Evolutionary conservation across 2,797 vertebrate genomes (phyloP).

Genomic region (Centroberyx gerrardi): DNA sequence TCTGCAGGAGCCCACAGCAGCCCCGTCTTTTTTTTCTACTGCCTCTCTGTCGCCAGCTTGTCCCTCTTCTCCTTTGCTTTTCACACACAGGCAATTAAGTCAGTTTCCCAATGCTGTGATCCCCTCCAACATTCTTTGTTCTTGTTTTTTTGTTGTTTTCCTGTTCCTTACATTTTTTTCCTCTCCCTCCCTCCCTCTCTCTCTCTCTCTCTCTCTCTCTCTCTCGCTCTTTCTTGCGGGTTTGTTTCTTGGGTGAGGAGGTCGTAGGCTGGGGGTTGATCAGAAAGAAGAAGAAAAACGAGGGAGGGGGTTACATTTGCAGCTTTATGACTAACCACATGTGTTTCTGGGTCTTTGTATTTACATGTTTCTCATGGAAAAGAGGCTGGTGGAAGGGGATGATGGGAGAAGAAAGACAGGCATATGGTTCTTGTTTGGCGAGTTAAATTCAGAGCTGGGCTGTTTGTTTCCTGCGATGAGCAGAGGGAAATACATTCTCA

Average conservation of each 20-base stretch:
- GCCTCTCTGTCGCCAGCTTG: constrained; percentile 67
- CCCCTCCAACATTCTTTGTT: constrained; percentile 70
- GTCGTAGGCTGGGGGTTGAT: constrained; percentile 69
- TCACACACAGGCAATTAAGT: constrained; percentile 78
- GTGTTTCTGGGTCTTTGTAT: constrained; percentile 84
- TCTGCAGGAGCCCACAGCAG: constrained; percentile 60
- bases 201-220: constrained; percentile 38
- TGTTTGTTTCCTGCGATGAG: constrained; percentile 79
- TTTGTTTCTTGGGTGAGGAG: constrained; percentile 76
- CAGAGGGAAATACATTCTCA: constrained; percentile 64
- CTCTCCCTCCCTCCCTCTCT: constrained; percentile 3
- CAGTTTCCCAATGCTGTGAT: constrained; percentile 74
- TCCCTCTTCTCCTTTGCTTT: constrained; percentile 73
- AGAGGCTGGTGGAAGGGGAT: constrained; percentile 73
- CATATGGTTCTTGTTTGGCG: constrained; percentile 86
- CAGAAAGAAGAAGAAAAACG: constrained; percentile 50
- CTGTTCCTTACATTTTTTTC: constrained; percentile 53
- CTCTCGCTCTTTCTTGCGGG: constrained; percentile 62
- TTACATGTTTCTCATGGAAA: constrained; percentile 86
- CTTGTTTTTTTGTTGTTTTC: constrained; percentile 70
- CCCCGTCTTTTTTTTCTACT: constrained; percentile 35
- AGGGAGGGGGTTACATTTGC: constrained; percentile 61
- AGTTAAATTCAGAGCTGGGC: constrained; percentile 72
- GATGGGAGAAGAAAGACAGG: constrained; percentile 71
- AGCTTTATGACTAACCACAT: constrained; percentile 85